Conservation (phyloP, 1,140 invertebrate species). For the Kradibia gibbosae region DNA sequence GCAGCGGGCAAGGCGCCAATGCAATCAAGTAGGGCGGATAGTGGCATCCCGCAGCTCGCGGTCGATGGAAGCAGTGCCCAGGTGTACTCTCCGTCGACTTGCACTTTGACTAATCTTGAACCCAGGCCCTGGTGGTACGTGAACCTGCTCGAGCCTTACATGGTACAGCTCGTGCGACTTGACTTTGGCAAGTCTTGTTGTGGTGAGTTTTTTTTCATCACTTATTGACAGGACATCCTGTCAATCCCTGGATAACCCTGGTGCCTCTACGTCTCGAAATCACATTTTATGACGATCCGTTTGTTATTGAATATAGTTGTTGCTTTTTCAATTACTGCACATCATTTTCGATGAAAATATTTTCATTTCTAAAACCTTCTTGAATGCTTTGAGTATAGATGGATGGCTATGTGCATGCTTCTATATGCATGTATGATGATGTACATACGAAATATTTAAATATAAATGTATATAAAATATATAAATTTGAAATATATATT, state of each 20-base stretch:
- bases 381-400: no score
- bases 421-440: no score
- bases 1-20: constrained; percentile 96
- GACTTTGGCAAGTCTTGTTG: constrained; percentile 95
- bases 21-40: constrained; percentile 89
- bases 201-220: constrained; percentile 78
- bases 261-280: no score
- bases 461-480: no score
- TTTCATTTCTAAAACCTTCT: no score
- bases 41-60: constrained; percentile 90
- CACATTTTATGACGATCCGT: no score
- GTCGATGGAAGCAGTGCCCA: constrained; percentile 92
- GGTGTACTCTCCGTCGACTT: constrained; percentile 87
- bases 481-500: no score
- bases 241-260: background rate
- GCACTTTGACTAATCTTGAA: constrained; percentile 88
- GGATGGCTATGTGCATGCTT: no score
- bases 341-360: no score
- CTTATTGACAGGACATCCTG: background rate
- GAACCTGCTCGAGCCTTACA: constrained; percentile 94
- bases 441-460: no score
- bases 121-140: constrained; percentile 95
- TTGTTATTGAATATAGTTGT: no score
- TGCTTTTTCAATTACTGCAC: no score
- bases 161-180: constrained; percentile 92